Evolutionary conservation across 1,140 invertebrate species (phyloP).

Genomic region (Sesamia nonagrioides): DNA sequence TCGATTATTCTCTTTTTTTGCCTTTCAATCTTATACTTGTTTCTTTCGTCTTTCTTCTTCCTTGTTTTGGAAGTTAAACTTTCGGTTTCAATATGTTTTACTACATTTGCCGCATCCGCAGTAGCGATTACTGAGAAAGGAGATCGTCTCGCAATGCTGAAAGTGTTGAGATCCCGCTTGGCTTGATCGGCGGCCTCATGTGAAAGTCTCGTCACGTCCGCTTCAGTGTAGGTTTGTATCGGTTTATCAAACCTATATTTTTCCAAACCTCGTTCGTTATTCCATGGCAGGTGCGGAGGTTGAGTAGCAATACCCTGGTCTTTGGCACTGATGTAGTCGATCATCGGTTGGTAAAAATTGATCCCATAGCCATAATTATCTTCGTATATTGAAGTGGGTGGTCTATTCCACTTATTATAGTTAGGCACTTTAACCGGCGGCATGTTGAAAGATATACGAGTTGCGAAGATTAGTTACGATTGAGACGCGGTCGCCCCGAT

Average conservation of each 20-base stretch:
- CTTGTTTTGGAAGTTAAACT: conserved; percentile 86
- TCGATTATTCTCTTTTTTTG: conserved; percentile 85
- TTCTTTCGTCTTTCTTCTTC: conserved; percentile 84
- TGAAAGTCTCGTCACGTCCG: conserved; percentile 90
- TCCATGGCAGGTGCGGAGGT: conserved; percentile 91
- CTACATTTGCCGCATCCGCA: conserved; percentile 89
- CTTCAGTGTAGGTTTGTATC: conserved; percentile 89
- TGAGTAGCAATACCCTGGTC: conserved; percentile 81
- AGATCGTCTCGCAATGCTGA: conserved; percentile 89
- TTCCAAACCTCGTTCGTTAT: conserved; percentile 90
- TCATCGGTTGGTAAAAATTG: conserved; percentile 94
- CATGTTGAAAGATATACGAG: conserved; percentile 57
- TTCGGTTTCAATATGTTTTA: conserved; percentile 89
- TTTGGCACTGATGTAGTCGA: conserved; percentile 92
- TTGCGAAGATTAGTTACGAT: conserved; percentile 38
- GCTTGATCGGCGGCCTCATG: conserved; percentile 90
- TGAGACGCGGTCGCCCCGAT: conserved; percentile 48
- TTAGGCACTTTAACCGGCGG: conserved; percentile 78
- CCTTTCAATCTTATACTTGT: conserved; percentile 74
- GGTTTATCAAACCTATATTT: conserved; percentile 88
- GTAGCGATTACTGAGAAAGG: conserved; percentile 91
- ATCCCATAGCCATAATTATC: conserved; percentile 94
- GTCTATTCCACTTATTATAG: conserved; percentile 85
- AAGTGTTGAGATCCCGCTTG: conserved; percentile 89
- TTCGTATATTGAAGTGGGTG: conserved; percentile 91